phyloP scores from a whole-genome alignment of 2,888 invertebrate species.

The Drosophila nr. fundita region DNA sequence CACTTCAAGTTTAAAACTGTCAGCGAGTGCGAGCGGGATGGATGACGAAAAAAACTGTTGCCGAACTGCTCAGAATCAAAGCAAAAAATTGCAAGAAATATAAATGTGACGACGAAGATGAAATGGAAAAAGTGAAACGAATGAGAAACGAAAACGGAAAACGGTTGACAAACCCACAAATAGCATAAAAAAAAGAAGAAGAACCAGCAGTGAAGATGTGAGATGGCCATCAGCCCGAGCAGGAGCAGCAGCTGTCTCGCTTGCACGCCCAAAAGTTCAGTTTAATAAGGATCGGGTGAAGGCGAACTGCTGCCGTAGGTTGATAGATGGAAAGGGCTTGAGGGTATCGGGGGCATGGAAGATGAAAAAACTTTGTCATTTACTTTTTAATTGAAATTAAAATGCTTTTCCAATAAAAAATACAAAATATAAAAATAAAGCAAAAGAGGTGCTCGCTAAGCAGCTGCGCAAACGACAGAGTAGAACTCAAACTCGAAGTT shows the following conservation, averaged over 20 bases:
- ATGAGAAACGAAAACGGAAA: conserved; percentile 68
- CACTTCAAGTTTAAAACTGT: conserved; percentile 43
- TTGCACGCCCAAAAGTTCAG: conserved; percentile 58
- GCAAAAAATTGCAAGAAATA: conserved; percentile 65
- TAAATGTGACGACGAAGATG: conserved; percentile 65
- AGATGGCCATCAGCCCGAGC: conserved; percentile 53
- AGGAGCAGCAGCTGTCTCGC: conserved; percentile 58
- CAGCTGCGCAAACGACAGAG: conserved; percentile 68
- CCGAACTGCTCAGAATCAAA: conserved; percentile 66
- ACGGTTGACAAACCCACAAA: conserved; percentile 78
- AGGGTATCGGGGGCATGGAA: background rate
- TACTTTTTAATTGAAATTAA: conserved; percentile 81
- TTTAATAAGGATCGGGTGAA: conserved; percentile 48
- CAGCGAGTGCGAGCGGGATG: conserved; percentile 34
- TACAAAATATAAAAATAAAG: conserved; percentile 57
- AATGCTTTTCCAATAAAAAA: conserved; percentile 73
- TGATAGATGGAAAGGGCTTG: background rate
- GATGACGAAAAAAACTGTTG: conserved; percentile 24
- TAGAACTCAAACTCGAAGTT: conserved; percentile 26
- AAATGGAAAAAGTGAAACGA: conserved; percentile 67
- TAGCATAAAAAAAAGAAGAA: conserved; percentile 54
- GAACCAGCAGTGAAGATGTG: conserved; percentile 28
- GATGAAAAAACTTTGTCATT: conserved; percentile 71
- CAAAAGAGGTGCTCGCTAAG: conserved; percentile 47
- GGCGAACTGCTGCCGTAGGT: conserved; percentile 18